Percentiles rank a stretch among this genome's conserved stretches.
Conservation (phyloP, 2,888 invertebrate species). For the Trichopria drosophilae region DNA sequence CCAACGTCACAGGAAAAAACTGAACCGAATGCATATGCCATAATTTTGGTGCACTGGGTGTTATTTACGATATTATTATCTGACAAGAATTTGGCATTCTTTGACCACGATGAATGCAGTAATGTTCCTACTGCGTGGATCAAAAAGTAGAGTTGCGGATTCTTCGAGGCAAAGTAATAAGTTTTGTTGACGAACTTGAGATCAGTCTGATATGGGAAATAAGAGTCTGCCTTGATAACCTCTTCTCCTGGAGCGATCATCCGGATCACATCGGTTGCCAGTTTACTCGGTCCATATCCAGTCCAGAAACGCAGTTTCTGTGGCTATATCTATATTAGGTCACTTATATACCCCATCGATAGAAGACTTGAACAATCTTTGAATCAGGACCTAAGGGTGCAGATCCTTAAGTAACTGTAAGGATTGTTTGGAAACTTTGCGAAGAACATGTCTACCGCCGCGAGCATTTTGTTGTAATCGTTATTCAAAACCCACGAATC, state of each 20-base stretch:
- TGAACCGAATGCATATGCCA: too few species aligned
- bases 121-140: background rate
- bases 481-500: too few species aligned
- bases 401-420: background rate
- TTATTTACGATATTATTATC: too few species aligned
- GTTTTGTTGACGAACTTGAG: background rate
- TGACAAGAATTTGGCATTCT: too few species aligned
- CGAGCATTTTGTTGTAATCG: too few species aligned
- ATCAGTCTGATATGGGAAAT: conserved; percentile 3
- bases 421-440: background rate
- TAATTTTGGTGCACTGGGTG: too few species aligned
- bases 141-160: conserved; percentile 1
- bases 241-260: background rate
- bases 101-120: background rate
- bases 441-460: conserved; percentile 4
- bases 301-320: too few species aligned
- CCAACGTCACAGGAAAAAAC: too few species aligned
- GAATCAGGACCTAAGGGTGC: conserved; percentile 1
- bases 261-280: background rate
- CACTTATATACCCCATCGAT: background rate
- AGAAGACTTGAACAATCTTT: conserved; percentile 1
- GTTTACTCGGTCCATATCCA: too few species aligned
- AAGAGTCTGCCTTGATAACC: background rate
- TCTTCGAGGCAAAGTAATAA: conserved; percentile 3
- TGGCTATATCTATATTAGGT: too few species aligned